Evolutionary conservation across 2,113 vertebrate genomes (phyloP), one percentile per base, ranked within the genome.

Genomic region (Pleuronectes platessa): DNA sequence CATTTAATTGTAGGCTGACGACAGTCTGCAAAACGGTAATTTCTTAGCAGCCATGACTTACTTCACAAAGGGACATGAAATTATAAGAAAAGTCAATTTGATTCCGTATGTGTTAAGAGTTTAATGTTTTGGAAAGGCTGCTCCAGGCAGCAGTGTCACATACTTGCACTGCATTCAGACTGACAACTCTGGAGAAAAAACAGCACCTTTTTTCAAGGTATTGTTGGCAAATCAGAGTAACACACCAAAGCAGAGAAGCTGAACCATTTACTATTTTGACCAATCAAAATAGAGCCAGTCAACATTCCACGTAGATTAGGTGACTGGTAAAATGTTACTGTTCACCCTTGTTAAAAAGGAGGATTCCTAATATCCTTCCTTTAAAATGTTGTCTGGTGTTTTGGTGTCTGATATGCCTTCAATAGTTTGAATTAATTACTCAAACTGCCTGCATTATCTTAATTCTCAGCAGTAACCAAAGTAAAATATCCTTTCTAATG

Each of bases 151-250:
- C 12, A 27, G 17, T 71, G 42, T 64, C 18, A 11, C 24, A 5
- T 61, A 26, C 15, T 56, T 17, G 3, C 5, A 18, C 64, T 62
- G 49, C 9, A n/a, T 40, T 78, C 53, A 72, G 24, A 61, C 47
- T 55, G 69, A 53, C 54, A 45, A 21, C 23, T 15, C 59, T 17
- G 55, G 6, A 10, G 17, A 45, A 20, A 3, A 11, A 31, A 21
- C 26, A 61, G 14, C 40, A 42, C 40, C 40, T 62, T 5, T n/a
- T 20, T 23, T 24, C 3, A 5, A 53, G 47, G 23, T 55, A 2
- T 8, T 17, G 24, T 56, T 63, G 35, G 23, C 54, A 49, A 18
- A 18, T 49, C 47, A 42, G 40, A 42, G 40, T 42, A 11, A 42
- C 40, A 42, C 11, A 42, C 40, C 40, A 42, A 12, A 42, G 40